These are phyloP conservation scores for Sylvietta virens DNA, from an alignment of 2,113 vertebrate species.

Conservation along the genomic window DNA sequence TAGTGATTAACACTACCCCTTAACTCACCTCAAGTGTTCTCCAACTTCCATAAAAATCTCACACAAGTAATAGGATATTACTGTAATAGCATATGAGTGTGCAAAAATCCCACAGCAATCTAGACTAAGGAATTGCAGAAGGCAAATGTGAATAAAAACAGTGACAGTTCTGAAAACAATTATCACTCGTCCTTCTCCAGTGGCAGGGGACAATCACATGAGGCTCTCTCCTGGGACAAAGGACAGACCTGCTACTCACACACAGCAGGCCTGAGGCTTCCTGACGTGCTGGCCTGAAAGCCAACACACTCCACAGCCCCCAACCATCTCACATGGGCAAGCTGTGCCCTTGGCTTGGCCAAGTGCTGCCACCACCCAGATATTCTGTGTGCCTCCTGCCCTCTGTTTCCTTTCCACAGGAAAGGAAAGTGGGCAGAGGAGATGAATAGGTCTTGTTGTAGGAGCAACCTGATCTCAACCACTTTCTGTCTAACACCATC, in stretches of 20 bases:
- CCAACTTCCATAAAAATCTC: neutral
- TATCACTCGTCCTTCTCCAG: neutral
- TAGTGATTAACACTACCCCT: neutral
- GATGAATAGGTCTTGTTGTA: neutral
- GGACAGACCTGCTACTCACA: neutral
- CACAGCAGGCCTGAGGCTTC: neutral
- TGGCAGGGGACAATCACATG: neutral
- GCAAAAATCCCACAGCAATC: neutral
- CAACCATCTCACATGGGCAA: rapidly evolving
- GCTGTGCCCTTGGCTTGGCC: neutral
- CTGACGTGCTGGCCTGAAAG: neutral
- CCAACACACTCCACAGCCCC: neutral
- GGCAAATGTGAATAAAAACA: neutral
- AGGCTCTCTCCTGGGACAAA: neutral
- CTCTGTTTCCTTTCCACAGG: neutral
- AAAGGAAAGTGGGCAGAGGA: neutral
- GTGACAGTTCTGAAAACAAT: neutral
- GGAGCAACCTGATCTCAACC: neutral
- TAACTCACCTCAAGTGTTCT: neutral
- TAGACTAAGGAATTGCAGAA: neutral
- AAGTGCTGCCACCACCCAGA: neutral
- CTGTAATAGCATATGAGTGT: neutral
- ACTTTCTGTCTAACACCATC: neutral
- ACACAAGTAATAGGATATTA: neutral
- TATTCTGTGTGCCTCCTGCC: neutral